phyloP scores from a whole-genome alignment of 2,113 vertebrate genomes.

The Pachyramphus minor region DNA sequence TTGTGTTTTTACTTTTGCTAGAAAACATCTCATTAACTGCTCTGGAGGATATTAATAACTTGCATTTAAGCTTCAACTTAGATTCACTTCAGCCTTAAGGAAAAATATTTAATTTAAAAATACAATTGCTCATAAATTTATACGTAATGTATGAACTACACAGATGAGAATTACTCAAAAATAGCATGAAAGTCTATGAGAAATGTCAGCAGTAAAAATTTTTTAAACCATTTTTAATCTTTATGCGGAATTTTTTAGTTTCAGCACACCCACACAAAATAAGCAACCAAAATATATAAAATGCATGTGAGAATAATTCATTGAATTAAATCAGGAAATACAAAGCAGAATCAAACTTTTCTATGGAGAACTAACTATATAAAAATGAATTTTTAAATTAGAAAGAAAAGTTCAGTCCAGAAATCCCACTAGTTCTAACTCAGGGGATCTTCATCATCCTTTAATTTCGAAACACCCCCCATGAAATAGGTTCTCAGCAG shows the following conservation, averaged over 20 bases:
- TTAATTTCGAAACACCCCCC: neutral
- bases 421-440: neutral
- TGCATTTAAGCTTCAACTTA: neutral
- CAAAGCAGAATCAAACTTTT: neutral
- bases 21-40: neutral
- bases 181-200: neutral
- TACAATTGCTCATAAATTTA: neutral
- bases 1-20: neutral
- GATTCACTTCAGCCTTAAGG: neutral
- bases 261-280: neutral
- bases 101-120: constrained; percentile 9
- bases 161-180: neutral
- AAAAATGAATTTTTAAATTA: neutral
- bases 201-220: constrained; percentile 13
- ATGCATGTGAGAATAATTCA: neutral
- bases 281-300: neutral
- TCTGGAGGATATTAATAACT: neutral
- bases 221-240: neutral
- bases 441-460: neutral
- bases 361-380: neutral
- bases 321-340: neutral
- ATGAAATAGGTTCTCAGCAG: neutral
- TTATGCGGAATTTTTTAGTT: neutral
- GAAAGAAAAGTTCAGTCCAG: neutral
- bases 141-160: neutral